Percentiles rank a stretch among this genome's conserved stretches.
Conservation (phyloP, 2,888 invertebrate genomes). For the Drosophila rubida region DNA sequence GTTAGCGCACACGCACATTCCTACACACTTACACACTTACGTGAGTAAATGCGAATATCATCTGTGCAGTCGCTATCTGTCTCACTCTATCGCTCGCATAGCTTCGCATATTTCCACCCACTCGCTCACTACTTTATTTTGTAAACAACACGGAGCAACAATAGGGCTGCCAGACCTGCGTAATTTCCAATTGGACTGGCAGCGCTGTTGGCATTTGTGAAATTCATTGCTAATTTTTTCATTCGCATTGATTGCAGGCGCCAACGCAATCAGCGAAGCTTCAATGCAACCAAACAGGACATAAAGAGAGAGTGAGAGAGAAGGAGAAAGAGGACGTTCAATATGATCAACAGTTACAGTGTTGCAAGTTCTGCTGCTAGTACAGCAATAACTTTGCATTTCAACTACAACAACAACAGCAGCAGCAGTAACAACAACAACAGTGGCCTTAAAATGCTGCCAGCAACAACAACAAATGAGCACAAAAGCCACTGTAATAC, state of each 20-base stretch:
- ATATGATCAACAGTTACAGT: slow-evolving; percentile 65
- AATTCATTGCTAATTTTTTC: slow-evolving; percentile 49
- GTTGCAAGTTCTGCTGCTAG: slow-evolving; percentile 46
- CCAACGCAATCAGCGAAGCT: slow-evolving; percentile 14
- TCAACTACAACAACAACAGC: slow-evolving; percentile 53
- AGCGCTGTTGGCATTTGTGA: slow-evolving; percentile 66
- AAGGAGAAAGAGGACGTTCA: not conserved
- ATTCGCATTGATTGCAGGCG: slow-evolving; percentile 42
- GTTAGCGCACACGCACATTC: slow-evolving; percentile 51
- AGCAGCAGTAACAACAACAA: slow-evolving; percentile 31
- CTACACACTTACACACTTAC: slow-evolving; percentile 2
- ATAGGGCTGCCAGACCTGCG: slow-evolving; percentile 57
- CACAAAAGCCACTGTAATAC: slow-evolving; percentile 56
- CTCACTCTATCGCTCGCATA: slow-evolving; percentile 4
- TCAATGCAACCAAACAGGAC: slow-evolving; percentile 37
- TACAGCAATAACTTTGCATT: slow-evolving; percentile 61
- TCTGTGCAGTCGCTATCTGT: slow-evolving; percentile 23
- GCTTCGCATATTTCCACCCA: slow-evolving; percentile 28
- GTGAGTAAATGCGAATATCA: slow-evolving; percentile 32
- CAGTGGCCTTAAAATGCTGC: slow-evolving; percentile 43
- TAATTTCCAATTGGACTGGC: slow-evolving; percentile 51
- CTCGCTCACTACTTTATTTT: slow-evolving; percentile 55
- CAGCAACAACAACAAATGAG: slow-evolving; percentile 40
- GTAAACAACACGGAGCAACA: slow-evolving; percentile 66
- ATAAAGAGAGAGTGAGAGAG: not conserved